phyloP scores from a whole-genome alignment of 2,113 vertebrate genomes.

The Pollachius pollachius region DNA sequence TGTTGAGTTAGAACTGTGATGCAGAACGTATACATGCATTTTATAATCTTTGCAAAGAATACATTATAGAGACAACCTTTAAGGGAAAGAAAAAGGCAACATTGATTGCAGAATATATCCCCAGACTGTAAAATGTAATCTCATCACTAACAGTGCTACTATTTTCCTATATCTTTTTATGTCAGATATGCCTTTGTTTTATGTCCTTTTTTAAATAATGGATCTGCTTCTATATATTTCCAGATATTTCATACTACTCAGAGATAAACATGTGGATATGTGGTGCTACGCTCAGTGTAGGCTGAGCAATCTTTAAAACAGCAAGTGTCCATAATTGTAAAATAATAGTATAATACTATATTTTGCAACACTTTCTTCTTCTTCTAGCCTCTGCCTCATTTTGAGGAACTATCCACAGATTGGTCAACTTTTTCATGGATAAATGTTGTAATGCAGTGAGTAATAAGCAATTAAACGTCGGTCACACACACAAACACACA shows the following conservation, averaged over 20 bases:
- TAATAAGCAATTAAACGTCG: conserved; percentile 61
- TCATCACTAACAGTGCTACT: conserved; percentile 76
- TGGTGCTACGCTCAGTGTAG: conserved; percentile 89
- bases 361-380: conserved; percentile 33
- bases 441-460: conserved; percentile 57
- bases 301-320: conserved; percentile 76
- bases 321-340: conserved; percentile 85
- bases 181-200: conserved; percentile 86
- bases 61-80: conserved; percentile 50
- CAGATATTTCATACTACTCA: conserved; percentile 81
- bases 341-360: conserved; percentile 80
- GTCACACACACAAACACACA: too few relatives aligned
- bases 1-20: conserved; percentile 72
- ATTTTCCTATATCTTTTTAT: conserved; percentile 82
- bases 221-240: conserved; percentile 76
- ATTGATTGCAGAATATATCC: conserved; percentile 38
- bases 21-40: conserved; percentile 55
- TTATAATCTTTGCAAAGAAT: conserved; percentile 42
- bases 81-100: conserved; percentile 8
- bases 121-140: conserved; percentile 68
- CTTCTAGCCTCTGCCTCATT: conserved; percentile 79
- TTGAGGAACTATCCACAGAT: conserved; percentile 73
- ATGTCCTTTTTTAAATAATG: conserved; percentile 71
- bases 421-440: conserved; percentile 57
- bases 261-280: conserved; percentile 89